Conservation (phyloP, 2,797 vertebrate species). For the Phoxinus dragarum region DNA sequence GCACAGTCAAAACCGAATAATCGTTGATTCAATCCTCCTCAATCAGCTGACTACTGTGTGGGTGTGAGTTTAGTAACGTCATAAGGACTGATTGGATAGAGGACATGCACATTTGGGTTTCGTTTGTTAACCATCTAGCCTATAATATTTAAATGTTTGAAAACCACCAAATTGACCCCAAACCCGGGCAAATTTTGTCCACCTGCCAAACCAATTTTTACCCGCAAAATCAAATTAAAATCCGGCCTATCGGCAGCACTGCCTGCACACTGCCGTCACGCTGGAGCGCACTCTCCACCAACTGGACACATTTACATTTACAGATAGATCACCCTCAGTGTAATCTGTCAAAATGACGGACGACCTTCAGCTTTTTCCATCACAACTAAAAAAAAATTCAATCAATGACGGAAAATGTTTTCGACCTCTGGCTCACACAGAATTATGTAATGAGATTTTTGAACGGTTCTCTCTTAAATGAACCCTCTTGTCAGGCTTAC, state of each 20-base stretch:
- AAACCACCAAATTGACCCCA: no score
- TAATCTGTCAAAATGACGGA: not conserved
- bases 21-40: not conserved
- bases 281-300: not conserved
- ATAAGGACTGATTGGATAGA: no score
- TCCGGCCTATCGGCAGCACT: not conserved
- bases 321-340: not conserved
- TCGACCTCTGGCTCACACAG: not conserved
- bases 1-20: not conserved
- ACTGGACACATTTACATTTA: not conserved
- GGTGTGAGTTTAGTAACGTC: no score
- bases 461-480: not conserved
- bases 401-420: not conserved
- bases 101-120: no score
- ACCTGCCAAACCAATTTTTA: no score
- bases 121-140: no score
- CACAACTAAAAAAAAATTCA: not conserved
- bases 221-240: not conserved
- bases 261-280: not conserved
- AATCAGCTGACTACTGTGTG: no score
- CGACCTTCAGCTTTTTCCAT: not conserved
- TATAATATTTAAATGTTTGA: no score
- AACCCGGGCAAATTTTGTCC: no score
- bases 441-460: not conserved
- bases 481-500: constrained; percentile 69